Percentiles rank a stretch among this genome's conserved stretches.
Evolutionary conservation across 2,113 vertebrate genomes (phyloP).

Genomic region (Colossoma macropomum): DNA sequence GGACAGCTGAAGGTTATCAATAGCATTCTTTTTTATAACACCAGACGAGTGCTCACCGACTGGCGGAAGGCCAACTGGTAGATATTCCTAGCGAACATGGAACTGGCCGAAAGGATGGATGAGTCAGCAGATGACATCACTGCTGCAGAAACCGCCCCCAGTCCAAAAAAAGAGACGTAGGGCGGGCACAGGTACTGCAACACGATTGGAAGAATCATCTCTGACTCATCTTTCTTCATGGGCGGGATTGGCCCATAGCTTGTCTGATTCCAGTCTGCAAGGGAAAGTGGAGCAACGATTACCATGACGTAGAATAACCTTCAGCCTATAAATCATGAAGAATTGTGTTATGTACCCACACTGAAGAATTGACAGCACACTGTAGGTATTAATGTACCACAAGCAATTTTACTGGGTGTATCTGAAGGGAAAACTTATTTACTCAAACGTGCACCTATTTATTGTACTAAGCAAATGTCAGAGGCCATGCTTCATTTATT

Average conservation of each 20-base stretch:
- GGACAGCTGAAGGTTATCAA: neutral
- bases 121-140: conserved; percentile 99
- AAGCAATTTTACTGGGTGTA: no score
- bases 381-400: no score
- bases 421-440: no score
- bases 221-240: conserved; percentile 83
- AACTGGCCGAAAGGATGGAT: conserved; percentile 97
- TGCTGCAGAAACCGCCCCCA: conserved; percentile 94
- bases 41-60: conserved; percentile 79
- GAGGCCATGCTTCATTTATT: no score
- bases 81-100: conserved; percentile 98
- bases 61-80: conserved; percentile 96
- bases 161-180: conserved; percentile 93
- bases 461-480: no score
- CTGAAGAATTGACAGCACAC: no score
- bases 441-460: no score
- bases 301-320: neutral
- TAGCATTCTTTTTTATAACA: neutral
- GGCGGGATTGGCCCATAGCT: conserved; percentile 83
- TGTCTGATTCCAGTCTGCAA: conserved; percentile 94
- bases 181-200: conserved; percentile 93
- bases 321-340: neutral
- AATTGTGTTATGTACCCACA: no score
- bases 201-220: conserved; percentile 97
- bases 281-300: neutral